phyloP scores from a whole-genome alignment of 2,888 invertebrate genomes.

The Nipponacmea schrenckii region DNA sequence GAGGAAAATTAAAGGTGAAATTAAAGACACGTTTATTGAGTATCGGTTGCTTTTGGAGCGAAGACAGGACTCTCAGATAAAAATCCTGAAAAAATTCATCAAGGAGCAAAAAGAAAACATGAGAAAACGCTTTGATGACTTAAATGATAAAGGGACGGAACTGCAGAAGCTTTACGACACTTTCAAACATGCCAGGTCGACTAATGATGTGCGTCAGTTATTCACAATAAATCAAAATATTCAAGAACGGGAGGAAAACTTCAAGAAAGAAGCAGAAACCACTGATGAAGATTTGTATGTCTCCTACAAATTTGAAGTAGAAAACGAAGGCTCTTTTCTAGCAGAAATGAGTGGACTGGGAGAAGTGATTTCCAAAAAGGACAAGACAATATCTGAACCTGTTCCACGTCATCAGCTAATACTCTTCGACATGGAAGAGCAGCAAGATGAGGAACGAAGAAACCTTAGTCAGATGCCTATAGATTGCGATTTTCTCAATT shows the following conservation, averaged over 20 bases:
- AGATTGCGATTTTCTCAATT: neutral
- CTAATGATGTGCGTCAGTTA: slow-evolving; percentile 52
- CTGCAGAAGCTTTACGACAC: slow-evolving; percentile 54
- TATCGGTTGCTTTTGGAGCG: slow-evolving; percentile 55
- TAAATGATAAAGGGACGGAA: slow-evolving; percentile 51
- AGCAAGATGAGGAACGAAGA: slow-evolving; percentile 27
- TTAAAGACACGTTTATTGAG: slow-evolving; percentile 61
- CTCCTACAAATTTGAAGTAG: slow-evolving; percentile 49
- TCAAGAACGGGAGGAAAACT: slow-evolving; percentile 47
- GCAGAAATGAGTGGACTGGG: slow-evolving; percentile 57
- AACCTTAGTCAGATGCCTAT: neutral
- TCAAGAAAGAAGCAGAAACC: slow-evolving; percentile 41
- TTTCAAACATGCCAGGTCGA: slow-evolving; percentile 46
- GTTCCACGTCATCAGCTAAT: slow-evolving; percentile 51
- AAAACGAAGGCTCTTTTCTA: slow-evolving; percentile 52
- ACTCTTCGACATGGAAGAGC: slow-evolving; percentile 41
- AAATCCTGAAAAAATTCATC: slow-evolving; percentile 47
- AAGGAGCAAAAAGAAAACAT: slow-evolving; percentile 53
- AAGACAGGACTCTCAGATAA: slow-evolving; percentile 53
- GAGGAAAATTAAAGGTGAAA: slow-evolving; percentile 45
- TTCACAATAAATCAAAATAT: slow-evolving; percentile 55
- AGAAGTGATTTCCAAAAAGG: slow-evolving; percentile 45
- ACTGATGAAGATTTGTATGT: slow-evolving; percentile 52
- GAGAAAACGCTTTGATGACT: slow-evolving; percentile 50
- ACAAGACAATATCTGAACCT: slow-evolving; percentile 46